Base-by-base conservation (phyloP, 1,140 invertebrate genomes). In the Drosophila seguyi region DNA sequence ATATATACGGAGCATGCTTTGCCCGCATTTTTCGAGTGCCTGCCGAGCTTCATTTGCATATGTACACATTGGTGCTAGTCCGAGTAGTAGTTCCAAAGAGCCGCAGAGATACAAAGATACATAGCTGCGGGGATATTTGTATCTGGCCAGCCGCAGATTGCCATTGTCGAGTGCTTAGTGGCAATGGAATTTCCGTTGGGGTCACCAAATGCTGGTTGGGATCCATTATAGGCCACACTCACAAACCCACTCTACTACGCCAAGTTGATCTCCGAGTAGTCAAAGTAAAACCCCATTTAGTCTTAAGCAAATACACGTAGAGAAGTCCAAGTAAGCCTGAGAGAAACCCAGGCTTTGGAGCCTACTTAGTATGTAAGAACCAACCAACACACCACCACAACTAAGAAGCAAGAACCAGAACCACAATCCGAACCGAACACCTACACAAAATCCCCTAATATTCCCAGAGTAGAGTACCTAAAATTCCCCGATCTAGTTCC, bases 1-100 rank as follows among this genome's bases (percentile, higher is more conserved):
- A 18, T 18, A 53, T 11, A 22, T 22, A 34, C n/a, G 45, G 20
- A 34, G 45, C 22, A 58, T 47, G 50, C 66, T 42, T 39, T 57
- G 66, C 22, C 67, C 50, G 39, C 68, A 71, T 71, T 72, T 72
- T 72, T 72, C 18, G 68, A 59, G 69, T 72, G 48, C 39, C 67
- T 69, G 34, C 22, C 38, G 29, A 27, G 56, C 20, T 69, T 81
- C 67, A 86, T 86, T 88, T 88, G 81, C 84, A 88, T 84, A 84
- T 84, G 71, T 71, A 75, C 45, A 79, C 55, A 71, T 44, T 75
- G 44, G 58, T 25, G 34, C 14, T 31, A 55, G 52, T 55, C 50
- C 18, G 31, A 53, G 10, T 5, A 52, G 18, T 62, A 66, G 59
- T 58, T 31, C 48, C 42, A 66, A 44, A 39, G 39, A 27, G 34